Evolutionary conservation across 53 echinoderm and acorn worm genomes (phyloP).

Genomic region (Paracentrotus lividus): DNA sequence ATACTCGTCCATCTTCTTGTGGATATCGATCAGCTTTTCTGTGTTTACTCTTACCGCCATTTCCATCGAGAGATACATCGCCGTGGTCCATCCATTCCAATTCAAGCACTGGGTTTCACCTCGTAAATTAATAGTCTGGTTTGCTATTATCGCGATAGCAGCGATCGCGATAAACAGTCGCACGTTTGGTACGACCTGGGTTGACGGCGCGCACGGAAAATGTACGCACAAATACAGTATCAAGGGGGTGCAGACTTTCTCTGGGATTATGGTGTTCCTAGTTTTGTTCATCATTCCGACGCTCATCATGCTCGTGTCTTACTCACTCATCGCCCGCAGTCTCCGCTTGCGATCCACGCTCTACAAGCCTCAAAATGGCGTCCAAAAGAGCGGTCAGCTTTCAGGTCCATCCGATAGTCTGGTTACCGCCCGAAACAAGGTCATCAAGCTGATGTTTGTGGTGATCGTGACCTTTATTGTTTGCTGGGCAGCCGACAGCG

Average conservation of each 20-base stretch:
- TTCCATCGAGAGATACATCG: constrained; percentile 81
- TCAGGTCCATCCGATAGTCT: constrained; percentile 46
- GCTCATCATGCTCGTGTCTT: constrained; percentile 77
- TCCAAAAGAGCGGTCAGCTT: not conserved
- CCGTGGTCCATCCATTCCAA: constrained; percentile 72
- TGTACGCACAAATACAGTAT: constrained; percentile 30
- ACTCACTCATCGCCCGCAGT: constrained; percentile 64
- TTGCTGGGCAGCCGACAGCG: constrained; percentile 67
- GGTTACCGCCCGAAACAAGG: constrained; percentile 42
- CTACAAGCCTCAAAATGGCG: constrained; percentile 31
- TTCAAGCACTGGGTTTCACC: constrained; percentile 63
- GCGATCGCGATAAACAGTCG: constrained; percentile 62
- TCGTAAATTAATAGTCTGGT: constrained; percentile 28
- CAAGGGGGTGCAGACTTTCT: constrained; percentile 60
- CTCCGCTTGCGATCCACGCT: constrained; percentile 18
- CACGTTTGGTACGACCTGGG: constrained; percentile 51
- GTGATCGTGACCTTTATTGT: constrained; percentile 69
- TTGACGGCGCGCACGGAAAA: constrained; percentile 29
- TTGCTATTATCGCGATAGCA: constrained; percentile 30
- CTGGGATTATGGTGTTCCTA: constrained; percentile 76
- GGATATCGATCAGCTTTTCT: constrained; percentile 81
- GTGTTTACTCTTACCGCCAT: constrained; percentile 80
- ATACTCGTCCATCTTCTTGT: constrained; percentile 72
- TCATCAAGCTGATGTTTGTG: constrained; percentile 69
- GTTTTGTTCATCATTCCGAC: constrained; percentile 77